A percentile compares a stretch with the other conserved stretches of the same genome.
Evolutionary conservation across 2,888 invertebrate genomes (phyloP).

Genomic region (Omphaloscelis lunosa): DNA sequence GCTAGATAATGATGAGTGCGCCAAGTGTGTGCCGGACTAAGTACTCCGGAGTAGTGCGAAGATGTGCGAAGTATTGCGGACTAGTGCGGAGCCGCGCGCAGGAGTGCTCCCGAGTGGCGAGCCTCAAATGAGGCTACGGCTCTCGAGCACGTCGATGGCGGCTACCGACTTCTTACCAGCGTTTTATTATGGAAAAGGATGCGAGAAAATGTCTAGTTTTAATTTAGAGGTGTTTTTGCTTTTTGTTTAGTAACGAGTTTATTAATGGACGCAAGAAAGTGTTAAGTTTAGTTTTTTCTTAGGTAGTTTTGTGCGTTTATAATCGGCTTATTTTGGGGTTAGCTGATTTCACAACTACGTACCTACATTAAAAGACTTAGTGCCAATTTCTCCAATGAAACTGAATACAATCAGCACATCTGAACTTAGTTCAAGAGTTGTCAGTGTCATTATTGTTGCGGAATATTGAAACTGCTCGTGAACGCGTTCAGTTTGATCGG

Average conservation of each 20-base stretch:
- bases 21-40: constrained; percentile 50
- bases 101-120: constrained; percentile 57
- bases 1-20: constrained; percentile 65
- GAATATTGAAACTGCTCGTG: no score
- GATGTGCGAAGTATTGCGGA: constrained; percentile 17
- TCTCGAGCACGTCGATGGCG: constrained; percentile 65
- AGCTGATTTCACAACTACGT: not conserved
- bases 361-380: not conserved
- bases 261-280: not conserved
- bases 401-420: no score
- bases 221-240: constrained; percentile 5
- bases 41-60: constrained; percentile 37
- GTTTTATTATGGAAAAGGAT: constrained; percentile 52
- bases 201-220: constrained; percentile 25
- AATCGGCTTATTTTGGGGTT: not conserved
- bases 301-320: not conserved
- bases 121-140: constrained; percentile 70
- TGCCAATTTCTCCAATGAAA: no score
- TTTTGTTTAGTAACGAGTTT: not conserved
- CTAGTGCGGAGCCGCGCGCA: constrained; percentile 37
- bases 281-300: not conserved
- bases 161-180: constrained; percentile 47
- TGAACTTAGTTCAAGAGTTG: no score
- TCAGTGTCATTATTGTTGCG: no score
- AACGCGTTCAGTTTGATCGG: no score